A percentile compares a stretch with the other conserved stretches of the same genome.
These are phyloP conservation scores for Hydropotes inermis DNA, from an alignment of 2,113 vertebrate genomes.

Conservation along the genomic window DNA sequence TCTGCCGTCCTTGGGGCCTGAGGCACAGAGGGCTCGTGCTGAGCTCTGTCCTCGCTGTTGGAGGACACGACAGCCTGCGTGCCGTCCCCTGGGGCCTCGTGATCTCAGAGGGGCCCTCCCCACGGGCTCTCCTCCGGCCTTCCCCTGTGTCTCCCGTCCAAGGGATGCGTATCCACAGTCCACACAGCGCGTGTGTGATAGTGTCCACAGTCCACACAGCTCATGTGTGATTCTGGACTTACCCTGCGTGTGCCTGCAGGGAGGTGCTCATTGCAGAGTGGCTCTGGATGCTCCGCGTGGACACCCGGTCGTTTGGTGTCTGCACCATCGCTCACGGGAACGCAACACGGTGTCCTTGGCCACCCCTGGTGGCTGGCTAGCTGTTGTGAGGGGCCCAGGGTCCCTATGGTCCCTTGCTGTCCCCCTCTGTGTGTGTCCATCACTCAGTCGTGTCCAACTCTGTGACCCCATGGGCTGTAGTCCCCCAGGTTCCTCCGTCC, in stretches of 20 bases:
- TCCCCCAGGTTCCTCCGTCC: not conserved
- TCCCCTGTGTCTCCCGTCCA: not conserved
- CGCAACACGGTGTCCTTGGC: accelerated
- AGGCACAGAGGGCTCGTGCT: accelerated
- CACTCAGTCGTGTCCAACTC: not conserved
- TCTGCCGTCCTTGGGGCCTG: accelerated
- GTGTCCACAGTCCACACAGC: not conserved
- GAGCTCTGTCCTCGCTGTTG: accelerated
- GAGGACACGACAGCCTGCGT: accelerated
- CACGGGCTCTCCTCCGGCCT: not conserved
- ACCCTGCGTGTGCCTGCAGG: not conserved
- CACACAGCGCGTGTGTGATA: too few relatives aligned
- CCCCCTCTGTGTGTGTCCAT: not conserved
- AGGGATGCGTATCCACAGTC: not conserved
- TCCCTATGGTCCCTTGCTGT: not conserved
- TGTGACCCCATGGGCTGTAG: accelerated
- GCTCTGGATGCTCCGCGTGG: not conserved
- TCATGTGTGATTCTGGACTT: not conserved
- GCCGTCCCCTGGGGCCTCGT: accelerated
- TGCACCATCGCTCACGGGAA: not conserved
- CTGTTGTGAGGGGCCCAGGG: not conserved
- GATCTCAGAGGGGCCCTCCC: not conserved
- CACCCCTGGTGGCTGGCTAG: accelerated
- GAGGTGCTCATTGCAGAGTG: accelerated
- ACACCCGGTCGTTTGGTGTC: too few relatives aligned